Evolutionary conservation across 2,888 invertebrate species (phyloP).

Genomic region (Dimorphilus gyrociliatus): DNA sequence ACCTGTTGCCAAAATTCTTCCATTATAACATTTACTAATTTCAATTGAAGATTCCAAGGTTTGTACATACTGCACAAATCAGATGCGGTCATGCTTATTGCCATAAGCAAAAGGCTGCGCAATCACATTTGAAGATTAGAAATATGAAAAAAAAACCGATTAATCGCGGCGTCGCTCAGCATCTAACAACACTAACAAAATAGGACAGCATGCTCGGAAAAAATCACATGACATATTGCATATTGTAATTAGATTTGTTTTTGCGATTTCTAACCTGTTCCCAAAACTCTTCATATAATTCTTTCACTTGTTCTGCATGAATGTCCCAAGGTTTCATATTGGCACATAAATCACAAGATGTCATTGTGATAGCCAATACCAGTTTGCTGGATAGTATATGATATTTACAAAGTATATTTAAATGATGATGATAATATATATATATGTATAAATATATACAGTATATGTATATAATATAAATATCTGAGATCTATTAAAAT

Average conservation of each 20-base stretch:
- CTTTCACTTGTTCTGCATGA: constrained; percentile 61
- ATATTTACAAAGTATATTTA: background rate
- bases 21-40: constrained; percentile 59
- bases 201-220: background rate
- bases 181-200: background rate
- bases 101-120: constrained; percentile 49
- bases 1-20: constrained; percentile 37
- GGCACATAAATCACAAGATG: constrained; percentile 66
- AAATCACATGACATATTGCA: constrained; percentile 1
- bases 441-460: background rate
- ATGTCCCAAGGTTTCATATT: constrained; percentile 68
- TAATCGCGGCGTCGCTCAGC: no score
- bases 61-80: constrained; percentile 68
- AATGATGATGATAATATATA: background rate
- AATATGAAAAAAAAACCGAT: no score
- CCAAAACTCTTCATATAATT: constrained; percentile 44
- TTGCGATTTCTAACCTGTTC: no score
- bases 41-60: constrained; percentile 62
- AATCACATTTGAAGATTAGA: background rate
- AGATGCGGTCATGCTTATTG: constrained; percentile 64
- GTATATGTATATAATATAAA: background rate
- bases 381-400: constrained; percentile 25
- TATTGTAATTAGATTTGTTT: no score
- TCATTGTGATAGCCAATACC: constrained; percentile 63
- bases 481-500: background rate